A percentile compares a stretch with the other conserved stretches of the same genome.
Evolutionary conservation across 1,140 invertebrate species (phyloP).

Genomic region (Tetraneura akinire): DNA sequence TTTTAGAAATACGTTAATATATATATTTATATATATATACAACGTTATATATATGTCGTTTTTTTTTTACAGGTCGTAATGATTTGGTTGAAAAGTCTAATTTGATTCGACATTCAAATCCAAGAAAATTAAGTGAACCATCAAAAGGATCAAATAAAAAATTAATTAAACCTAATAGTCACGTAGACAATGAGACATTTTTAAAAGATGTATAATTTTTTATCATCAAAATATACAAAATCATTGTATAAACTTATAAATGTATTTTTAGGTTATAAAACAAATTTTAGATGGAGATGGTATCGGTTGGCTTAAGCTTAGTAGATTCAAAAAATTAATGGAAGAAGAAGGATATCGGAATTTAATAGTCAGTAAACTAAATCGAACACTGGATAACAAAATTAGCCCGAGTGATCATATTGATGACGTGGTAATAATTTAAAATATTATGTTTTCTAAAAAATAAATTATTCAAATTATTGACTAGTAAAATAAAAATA

Average conservation of each 20-base stretch:
- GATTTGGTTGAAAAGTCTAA: conserved; percentile 87
- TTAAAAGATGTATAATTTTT: conserved; percentile 72
- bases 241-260: neutral
- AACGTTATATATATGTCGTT: neutral
- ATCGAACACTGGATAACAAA: conserved; percentile 90
- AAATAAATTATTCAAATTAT: too few relatives aligned
- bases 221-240: neutral
- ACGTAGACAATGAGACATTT: conserved; percentile 82
- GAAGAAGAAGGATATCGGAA: conserved; percentile 98
- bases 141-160: conserved; percentile 67
- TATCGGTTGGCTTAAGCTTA: conserved; percentile 94
- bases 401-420: conserved; percentile 94
- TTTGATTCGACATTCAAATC: conserved; percentile 78
- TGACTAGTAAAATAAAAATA: too few relatives aligned
- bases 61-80: conserved; percentile 65
- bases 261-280: conserved; percentile 72
- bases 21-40: neutral
- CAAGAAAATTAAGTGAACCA: conserved; percentile 65
- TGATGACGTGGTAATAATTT: conserved; percentile 87
- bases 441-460: neutral
- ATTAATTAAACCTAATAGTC: conserved; percentile 66
- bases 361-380: conserved; percentile 92
- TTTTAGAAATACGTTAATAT: too few relatives aligned
- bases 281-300: conserved; percentile 94
- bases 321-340: conserved; percentile 93